phyloP scores from a whole-genome alignment of 2,888 invertebrate genomes.

The Dioctria rufipes region DNA sequence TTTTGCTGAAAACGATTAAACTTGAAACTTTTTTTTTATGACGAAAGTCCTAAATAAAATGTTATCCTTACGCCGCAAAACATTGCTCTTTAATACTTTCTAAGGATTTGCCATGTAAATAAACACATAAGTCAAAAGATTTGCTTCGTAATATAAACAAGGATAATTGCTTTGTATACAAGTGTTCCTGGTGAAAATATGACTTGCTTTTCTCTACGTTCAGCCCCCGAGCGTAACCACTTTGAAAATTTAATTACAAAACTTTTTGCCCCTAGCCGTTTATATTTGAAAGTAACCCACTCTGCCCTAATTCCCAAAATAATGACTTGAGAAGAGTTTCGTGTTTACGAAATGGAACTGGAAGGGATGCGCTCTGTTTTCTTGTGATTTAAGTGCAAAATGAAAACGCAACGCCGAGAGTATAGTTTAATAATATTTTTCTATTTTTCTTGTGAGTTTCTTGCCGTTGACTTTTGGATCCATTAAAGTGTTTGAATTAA shows the following conservation, averaged over 20 bases:
- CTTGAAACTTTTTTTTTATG: background rate
- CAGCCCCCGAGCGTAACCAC: background rate
- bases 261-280: background rate
- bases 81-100: background rate
- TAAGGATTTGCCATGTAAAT: background rate
- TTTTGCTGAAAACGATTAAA: background rate
- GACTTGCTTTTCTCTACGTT: constrained; percentile 6
- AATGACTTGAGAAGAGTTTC: no score
- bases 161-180: constrained; percentile 8
- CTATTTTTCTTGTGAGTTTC: no score
- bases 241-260: constrained; percentile 18
- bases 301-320: no score
- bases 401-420: no score
- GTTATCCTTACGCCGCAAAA: background rate
- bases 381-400: no score
- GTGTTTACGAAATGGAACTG: no score
- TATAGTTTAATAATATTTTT: no score
- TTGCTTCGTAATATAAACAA: background rate
- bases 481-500: no score
- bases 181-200: constrained; percentile 13
- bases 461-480: no score
- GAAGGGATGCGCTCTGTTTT: no score
- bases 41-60: background rate
- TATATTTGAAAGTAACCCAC: no score
- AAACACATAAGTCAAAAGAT: constrained; percentile 1